Conservation (phyloP, 2,888 invertebrate species). For the Mechanitis mazaeus region DNA sequence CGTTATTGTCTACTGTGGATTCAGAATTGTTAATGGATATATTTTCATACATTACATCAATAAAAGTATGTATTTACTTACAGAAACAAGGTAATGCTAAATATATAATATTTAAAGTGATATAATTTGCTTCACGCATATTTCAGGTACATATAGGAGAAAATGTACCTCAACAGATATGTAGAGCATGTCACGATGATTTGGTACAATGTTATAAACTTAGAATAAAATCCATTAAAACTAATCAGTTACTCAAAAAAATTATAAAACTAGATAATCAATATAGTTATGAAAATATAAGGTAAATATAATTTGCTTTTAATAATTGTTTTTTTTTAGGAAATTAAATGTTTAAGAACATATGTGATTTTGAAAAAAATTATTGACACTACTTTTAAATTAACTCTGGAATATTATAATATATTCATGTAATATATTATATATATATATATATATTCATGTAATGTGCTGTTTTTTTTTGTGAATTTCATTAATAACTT, state of each 20-base stretch:
- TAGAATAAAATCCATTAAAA: constrained; percentile 59
- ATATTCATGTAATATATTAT: too few relatives aligned
- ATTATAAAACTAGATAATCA: constrained; percentile 27
- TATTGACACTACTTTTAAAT: too few relatives aligned
- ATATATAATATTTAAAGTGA: background rate
- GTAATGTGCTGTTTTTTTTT: too few relatives aligned
- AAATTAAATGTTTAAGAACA: too few relatives aligned
- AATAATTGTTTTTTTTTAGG: too few relatives aligned
- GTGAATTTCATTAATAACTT: too few relatives aligned
- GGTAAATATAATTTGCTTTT: background rate
- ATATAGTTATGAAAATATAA: background rate
- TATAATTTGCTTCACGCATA: background rate
- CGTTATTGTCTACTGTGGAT: constrained; percentile 47
- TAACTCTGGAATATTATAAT: too few relatives aligned
- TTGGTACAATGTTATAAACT: constrained; percentile 58
- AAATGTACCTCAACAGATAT: constrained; percentile 47
- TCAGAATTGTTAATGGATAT: constrained; percentile 48
- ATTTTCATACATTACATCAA: constrained; percentile 49
- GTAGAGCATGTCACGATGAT: constrained; percentile 45
- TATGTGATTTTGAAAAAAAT: too few relatives aligned
- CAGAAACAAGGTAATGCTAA: too few relatives aligned
- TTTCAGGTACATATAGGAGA: constrained; percentile 40
- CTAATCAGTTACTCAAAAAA: constrained; percentile 50
- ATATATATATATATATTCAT: too few relatives aligned
- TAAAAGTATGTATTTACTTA: constrained; percentile 45